A percentile compares a stretch with the other conserved stretches of the same genome.
phyloP scores from a whole-genome alignment of 2,888 invertebrate genomes.

The Pachycephus smyrnensis region DNA sequence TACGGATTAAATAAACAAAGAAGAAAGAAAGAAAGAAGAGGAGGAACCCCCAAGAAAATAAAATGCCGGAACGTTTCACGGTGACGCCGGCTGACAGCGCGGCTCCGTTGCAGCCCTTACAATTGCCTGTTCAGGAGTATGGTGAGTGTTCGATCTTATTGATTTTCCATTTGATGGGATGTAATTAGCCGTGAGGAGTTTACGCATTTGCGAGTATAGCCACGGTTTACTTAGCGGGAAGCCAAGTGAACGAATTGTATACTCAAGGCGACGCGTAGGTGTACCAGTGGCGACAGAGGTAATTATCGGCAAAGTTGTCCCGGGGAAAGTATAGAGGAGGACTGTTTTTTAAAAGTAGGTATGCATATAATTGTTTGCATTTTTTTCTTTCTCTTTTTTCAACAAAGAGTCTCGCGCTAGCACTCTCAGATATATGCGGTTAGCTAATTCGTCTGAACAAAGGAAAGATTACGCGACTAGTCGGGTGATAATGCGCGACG shows the following conservation, averaged over 20 bases:
- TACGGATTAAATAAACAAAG: background rate
- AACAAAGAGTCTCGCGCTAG: background rate
- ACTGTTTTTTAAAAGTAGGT: background rate
- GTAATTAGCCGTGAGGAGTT: background rate
- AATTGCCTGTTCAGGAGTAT: constrained; percentile 42
- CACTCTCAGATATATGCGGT: background rate
- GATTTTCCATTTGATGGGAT: constrained; percentile 1
- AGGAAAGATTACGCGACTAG: background rate
- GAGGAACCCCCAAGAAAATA: background rate
- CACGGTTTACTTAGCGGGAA: background rate
- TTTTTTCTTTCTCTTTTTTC: background rate
- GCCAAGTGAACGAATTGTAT: background rate
- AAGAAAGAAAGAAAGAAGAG: background rate
- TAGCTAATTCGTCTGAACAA: background rate
- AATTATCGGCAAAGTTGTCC: background rate
- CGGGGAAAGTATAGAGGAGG: background rate
- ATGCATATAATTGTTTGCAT: background rate
- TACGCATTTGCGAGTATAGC: background rate
- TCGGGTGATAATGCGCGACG: background rate
- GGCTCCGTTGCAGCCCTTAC: constrained; percentile 28
- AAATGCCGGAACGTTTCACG: constrained; percentile 54
- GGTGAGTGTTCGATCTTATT: constrained; percentile 43
- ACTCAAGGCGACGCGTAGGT: background rate
- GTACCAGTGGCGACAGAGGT: background rate
- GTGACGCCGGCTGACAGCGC: constrained; percentile 55